Evolutionary conservation across 2,888 invertebrate species (phyloP).

Genomic region (Pheosia gnoma): DNA sequence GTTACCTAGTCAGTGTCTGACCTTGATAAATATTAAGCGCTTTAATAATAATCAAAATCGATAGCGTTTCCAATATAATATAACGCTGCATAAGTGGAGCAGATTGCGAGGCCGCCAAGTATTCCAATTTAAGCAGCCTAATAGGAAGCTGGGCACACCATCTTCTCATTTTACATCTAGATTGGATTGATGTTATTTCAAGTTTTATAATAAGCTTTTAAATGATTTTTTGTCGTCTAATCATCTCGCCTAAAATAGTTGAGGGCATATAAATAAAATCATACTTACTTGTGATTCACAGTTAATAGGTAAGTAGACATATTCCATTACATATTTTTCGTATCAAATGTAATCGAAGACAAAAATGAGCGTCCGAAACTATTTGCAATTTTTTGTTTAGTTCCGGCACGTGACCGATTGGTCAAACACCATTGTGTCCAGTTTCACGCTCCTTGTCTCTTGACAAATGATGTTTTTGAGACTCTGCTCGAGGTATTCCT

Average conservation of each 20-base stretch:
- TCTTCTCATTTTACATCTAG: not conserved
- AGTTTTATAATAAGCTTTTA: conserved; percentile 17
- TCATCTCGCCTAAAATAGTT: conserved; percentile 19
- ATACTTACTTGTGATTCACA: conserved; percentile 14
- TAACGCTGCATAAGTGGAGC: not conserved
- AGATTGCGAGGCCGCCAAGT: not conserved
- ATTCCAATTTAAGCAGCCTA: not conserved
- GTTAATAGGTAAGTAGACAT: conserved; percentile 22
- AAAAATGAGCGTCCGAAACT: conserved; percentile 40
- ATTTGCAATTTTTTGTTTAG: conserved; percentile 49
- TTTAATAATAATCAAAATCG: too few relatives aligned
- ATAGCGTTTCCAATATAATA: not conserved
- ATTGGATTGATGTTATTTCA: not conserved
- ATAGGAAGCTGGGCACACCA: not conserved
- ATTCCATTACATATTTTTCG: conserved; percentile 29
- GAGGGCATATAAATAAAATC: conserved; percentile 12
- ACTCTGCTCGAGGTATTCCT: conserved; percentile 34
- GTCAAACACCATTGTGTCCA: conserved; percentile 57
- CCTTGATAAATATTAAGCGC: too few relatives aligned
- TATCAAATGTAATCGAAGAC: conserved; percentile 34
- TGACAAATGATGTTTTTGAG: conserved; percentile 61
- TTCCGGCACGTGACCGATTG: conserved; percentile 55
- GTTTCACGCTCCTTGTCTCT: conserved; percentile 63
- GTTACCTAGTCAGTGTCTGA: too few relatives aligned
- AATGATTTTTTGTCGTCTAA: conserved; percentile 20